Percentiles rank a stretch among this genome's conserved stretches.
Conservation (phyloP, 1,140 invertebrate genomes). For the Ylistrum balloti region DNA sequence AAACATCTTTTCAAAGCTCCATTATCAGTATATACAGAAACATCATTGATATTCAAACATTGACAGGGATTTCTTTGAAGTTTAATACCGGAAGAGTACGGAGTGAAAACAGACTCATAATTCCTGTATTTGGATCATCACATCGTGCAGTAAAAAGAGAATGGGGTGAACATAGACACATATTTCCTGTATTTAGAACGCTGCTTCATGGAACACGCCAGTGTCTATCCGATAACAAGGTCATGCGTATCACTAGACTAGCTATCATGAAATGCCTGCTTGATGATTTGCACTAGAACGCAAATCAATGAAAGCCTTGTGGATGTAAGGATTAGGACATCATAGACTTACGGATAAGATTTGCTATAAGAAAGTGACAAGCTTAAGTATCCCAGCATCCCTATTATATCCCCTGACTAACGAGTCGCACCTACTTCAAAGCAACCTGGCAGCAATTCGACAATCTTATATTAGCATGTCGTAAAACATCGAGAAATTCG, state of each 20-base stretch:
- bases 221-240: neutral
- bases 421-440: conserved; percentile 5
- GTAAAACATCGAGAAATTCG: conserved; percentile 2
- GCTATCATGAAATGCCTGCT: neutral
- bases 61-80: neutral
- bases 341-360: neutral
- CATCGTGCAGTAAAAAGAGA: no score
- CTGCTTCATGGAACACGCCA: neutral
- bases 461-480: neutral
- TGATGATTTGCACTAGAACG: neutral
- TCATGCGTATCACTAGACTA: neutral
- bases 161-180: neutral
- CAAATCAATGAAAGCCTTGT: neutral
- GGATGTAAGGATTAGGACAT: neutral
- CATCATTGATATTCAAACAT: neutral
- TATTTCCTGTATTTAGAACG: neutral
- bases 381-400: conserved; percentile 6
- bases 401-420: neutral
- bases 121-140: neutral
- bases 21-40: neutral
- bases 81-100: neutral
- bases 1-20: neutral
- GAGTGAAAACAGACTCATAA: neutral
- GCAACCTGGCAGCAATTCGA: neutral
- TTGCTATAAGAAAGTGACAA: neutral